Conservation (phyloP, 2,797 vertebrate species). For the Parotocinclus haroldoi region DNA sequence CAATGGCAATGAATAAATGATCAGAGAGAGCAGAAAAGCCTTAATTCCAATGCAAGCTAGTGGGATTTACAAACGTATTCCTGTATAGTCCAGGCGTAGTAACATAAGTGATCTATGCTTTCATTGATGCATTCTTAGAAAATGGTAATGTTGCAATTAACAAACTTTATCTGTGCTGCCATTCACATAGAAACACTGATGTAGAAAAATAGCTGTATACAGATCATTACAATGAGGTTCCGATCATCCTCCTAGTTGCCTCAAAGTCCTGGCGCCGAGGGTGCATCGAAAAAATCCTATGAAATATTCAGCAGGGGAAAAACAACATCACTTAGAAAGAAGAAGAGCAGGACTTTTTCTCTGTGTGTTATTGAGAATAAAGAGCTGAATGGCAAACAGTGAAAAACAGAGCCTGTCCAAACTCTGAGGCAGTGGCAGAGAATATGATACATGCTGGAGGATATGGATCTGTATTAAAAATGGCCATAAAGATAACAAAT, state of each 20-base stretch:
- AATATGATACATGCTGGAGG: constrained; percentile 51
- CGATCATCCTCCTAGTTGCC: constrained; percentile 10
- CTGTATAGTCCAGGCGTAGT: background rate
- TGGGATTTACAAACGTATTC: constrained; percentile 10
- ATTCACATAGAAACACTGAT: constrained; percentile 30
- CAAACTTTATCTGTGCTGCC: constrained; percentile 31
- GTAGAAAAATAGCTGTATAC: constrained; percentile 29
- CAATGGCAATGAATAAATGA: constrained; percentile 22
- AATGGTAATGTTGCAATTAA: constrained; percentile 36
- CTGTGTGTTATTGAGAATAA: constrained; percentile 49
- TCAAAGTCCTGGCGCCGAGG: constrained; percentile 8
- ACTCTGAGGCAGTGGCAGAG: constrained; percentile 42
- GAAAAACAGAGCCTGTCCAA: constrained; percentile 27
- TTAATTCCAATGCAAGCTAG: constrained; percentile 17
- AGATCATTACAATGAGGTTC: constrained; percentile 34
- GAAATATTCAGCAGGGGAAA: constrained; percentile 51
- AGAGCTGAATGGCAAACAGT: constrained; percentile 21
- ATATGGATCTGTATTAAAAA: constrained; percentile 57
- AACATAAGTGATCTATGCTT: constrained; percentile 29
- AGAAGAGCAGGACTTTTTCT: constrained; percentile 24
- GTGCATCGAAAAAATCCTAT: constrained; percentile 27
- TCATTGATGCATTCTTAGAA: constrained; percentile 12
- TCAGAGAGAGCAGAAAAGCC: constrained; percentile 8
- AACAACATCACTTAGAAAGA: constrained; percentile 47
- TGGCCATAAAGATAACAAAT: constrained; percentile 52